phyloP scores from a whole-genome alignment of 2,888 invertebrate genomes.

The Mimumesa dahlbomi region DNA sequence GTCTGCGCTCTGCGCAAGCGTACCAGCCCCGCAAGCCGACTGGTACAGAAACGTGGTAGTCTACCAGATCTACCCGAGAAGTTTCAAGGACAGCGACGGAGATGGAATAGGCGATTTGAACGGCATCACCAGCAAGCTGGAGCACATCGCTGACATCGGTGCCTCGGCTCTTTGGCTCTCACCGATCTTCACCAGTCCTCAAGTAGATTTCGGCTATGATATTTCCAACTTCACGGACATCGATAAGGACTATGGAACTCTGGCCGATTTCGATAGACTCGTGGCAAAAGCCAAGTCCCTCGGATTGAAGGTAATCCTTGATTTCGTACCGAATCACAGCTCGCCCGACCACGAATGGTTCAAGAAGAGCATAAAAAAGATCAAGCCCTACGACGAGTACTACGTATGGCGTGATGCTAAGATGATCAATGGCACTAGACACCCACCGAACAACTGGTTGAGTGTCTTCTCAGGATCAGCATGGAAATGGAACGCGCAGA shows the following conservation, averaged over 20 bases:
- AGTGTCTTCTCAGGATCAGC: conserved; percentile 83
- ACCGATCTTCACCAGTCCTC: conserved; percentile 86
- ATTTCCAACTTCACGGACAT: conserved; percentile 83
- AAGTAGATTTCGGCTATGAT: conserved; percentile 86
- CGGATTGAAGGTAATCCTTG: conserved; percentile 79
- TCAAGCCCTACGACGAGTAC: conserved; percentile 86
- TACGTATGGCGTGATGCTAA: conserved; percentile 88
- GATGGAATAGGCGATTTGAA: conserved; percentile 74
- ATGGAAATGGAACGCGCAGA: conserved; percentile 83
- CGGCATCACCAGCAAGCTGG: conserved; percentile 79
- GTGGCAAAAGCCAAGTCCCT: conserved; percentile 77
- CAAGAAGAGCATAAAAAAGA: conserved; percentile 83
- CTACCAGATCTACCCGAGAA: conserved; percentile 93
- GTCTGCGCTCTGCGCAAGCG: background rate
- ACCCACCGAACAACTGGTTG: conserved; percentile 82
- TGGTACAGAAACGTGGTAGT: conserved; percentile 93
- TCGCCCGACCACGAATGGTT: conserved; percentile 93
- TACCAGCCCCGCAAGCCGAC: conserved; percentile 75
- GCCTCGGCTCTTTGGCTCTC: conserved; percentile 86
- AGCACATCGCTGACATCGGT: conserved; percentile 83
- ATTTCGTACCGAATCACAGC: conserved; percentile 84
- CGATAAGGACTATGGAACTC: conserved; percentile 83
- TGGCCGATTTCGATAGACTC: conserved; percentile 82
- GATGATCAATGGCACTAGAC: conserved; percentile 68
- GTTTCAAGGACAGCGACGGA: conserved; percentile 91